phyloP scores from a whole-genome alignment of 2,888 invertebrate species.

The Apomyelois bistriatella region DNA sequence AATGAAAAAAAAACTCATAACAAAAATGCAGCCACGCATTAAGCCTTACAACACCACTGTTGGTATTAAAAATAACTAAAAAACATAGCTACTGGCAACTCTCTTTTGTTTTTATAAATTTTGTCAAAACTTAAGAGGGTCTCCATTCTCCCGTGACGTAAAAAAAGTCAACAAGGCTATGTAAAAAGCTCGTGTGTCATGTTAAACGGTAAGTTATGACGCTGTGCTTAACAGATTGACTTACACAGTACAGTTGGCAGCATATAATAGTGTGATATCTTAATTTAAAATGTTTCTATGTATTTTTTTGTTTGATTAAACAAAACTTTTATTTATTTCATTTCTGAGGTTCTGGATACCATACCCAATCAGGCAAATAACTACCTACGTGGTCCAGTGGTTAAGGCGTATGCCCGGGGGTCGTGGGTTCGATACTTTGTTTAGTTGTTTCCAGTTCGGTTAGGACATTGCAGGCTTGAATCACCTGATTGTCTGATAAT shows the following conservation, averaged over 20 bases:
- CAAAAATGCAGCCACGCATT: neutral
- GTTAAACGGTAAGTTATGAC: constrained; percentile 32
- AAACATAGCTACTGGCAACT: neutral
- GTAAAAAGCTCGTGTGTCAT: constrained; percentile 28
- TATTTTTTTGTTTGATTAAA: no score
- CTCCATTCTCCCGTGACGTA: constrained; percentile 22
- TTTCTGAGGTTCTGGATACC: no score
- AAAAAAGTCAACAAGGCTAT: constrained; percentile 24
- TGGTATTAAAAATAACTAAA: neutral
- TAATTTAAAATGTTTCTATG: no score
- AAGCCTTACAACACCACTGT: neutral
- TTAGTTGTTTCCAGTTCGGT: no score
- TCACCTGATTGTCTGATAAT: no score
- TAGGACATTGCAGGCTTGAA: no score
- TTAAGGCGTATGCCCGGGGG: no score
- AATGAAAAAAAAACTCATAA: no score
- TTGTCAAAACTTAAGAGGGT: constrained; percentile 12
- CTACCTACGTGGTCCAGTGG: no score
- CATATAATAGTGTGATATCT: neutral
- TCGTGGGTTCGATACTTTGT: no score
- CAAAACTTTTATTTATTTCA: no score
- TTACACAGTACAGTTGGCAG: constrained; percentile 25
- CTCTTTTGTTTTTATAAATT: constrained; percentile 8
- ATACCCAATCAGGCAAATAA: no score
- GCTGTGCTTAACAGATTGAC: constrained; percentile 32